A percentile compares a stretch with the other conserved stretches of the same genome.
Conservation (phyloP, 1,140 invertebrate species). For the Yoshiicerus persimilis region DNA sequence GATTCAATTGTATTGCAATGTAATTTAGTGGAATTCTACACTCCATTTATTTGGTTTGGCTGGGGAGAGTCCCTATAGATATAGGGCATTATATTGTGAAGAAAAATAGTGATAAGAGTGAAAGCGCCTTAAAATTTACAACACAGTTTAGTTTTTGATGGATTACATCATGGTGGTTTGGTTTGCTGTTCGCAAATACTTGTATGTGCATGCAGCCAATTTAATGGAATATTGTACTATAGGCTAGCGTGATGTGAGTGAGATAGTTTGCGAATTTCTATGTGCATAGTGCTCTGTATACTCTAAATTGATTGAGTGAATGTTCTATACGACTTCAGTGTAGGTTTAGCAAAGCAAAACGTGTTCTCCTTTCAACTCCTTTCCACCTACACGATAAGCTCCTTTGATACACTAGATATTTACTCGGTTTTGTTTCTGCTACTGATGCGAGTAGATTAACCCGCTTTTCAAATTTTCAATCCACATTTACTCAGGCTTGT, state of each 20-base stretch:
- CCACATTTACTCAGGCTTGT: neutral
- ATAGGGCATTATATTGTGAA: neutral
- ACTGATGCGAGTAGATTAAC: neutral
- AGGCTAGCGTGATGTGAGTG: no score
- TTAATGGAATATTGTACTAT: neutral
- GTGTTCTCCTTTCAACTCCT: neutral
- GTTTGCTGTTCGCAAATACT: neutral
- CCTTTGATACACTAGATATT: neutral
- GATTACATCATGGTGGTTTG: neutral
- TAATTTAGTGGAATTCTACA: constrained; percentile 15
- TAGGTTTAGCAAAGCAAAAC: neutral
- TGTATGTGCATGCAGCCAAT: neutral
- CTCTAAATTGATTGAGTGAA: neutral
- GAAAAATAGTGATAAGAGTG: neutral
- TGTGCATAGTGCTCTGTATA: neutral
- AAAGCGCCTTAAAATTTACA: constrained; percentile 26
- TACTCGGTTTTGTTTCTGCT: neutral
- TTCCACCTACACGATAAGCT: neutral
- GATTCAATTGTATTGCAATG: neutral
- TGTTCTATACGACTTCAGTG: neutral
- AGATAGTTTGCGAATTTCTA: neutral
- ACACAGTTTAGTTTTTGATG: constrained; percentile 6
- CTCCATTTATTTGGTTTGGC: neutral
- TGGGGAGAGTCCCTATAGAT: no score
- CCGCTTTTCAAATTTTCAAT: neutral